phyloP scores from a whole-genome alignment of 2,797 vertebrate genomes.

The Tokudaia tokunoshimensis region DNA sequence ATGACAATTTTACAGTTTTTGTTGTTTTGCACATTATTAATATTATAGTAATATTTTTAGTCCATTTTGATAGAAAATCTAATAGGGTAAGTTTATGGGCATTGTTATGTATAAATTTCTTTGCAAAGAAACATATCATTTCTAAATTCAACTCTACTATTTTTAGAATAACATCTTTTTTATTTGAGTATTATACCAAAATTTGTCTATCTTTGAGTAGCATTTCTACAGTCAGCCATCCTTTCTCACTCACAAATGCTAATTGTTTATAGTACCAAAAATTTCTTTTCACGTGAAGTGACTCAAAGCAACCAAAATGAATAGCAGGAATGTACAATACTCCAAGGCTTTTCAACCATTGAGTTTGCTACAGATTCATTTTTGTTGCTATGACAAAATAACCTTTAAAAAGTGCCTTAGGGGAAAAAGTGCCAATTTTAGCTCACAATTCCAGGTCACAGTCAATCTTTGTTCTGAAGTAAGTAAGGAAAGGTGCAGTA shows the following conservation, averaged over 20 bases:
- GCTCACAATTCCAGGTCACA: neutral
- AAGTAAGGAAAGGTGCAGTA: neutral
- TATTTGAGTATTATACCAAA: neutral
- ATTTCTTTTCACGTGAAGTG: neutral
- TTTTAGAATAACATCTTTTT: neutral
- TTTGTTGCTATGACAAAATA: neutral
- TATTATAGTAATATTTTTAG: neutral
- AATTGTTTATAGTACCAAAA: neutral
- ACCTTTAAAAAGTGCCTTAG: neutral
- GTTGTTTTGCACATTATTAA: neutral
- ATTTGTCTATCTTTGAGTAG: neutral
- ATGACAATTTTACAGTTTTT: neutral
- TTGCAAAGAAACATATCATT: neutral
- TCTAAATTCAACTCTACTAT: neutral
- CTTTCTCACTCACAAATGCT: neutral
- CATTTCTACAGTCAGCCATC: neutral
- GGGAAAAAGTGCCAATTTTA: neutral
- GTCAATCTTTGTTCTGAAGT: neutral
- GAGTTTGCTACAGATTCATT: neutral
- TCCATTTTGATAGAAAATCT: neutral
- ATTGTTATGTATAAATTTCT: neutral
- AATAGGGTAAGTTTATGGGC: neutral
- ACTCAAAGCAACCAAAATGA: neutral
- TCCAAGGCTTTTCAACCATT: neutral
- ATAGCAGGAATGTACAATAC: neutral